These are phyloP conservation scores for Heteronetta atricapilla DNA, from an alignment of 2,113 vertebrate genomes.

Conservation along the genomic window DNA sequence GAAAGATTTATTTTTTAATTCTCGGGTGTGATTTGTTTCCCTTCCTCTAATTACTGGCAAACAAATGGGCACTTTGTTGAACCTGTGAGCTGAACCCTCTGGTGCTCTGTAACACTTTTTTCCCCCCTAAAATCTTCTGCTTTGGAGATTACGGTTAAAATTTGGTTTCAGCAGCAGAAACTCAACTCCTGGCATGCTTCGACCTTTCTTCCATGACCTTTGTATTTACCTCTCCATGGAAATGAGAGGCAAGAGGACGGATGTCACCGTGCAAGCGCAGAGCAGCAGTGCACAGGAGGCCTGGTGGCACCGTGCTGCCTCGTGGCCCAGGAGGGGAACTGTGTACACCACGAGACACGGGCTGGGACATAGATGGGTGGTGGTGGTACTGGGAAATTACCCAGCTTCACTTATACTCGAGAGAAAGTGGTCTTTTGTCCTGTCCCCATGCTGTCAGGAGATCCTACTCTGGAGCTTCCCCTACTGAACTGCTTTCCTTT, in stretches of 20 bases:
- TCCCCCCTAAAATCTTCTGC: not conserved
- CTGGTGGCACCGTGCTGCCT: not conserved
- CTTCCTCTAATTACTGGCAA: not conserved
- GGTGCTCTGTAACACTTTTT: not conserved
- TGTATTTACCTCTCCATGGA: not conserved
- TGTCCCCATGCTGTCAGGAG: not conserved
- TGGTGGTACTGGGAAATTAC: not conserved
- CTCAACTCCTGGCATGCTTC: not conserved
- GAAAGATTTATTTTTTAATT: not conserved
- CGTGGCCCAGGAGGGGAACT: fast-evolving
- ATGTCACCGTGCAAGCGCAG: not conserved
- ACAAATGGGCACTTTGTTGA: not conserved
- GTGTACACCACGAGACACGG: fast-evolving
- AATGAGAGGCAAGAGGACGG: not conserved
- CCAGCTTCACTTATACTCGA: not conserved
- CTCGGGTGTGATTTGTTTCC: not conserved
- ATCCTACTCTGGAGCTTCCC: not conserved
- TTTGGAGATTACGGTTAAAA: not conserved
- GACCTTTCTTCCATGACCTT: not conserved
- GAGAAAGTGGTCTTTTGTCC: not conserved
- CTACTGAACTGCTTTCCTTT: not conserved
- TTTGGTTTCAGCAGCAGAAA: not conserved
- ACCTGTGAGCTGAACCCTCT: not conserved
- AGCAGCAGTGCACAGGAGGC: not conserved
- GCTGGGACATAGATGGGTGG: not conserved